A percentile compares a stretch with the other conserved stretches of the same genome.
These are phyloP conservation scores for Glaucomys volans DNA, from an alignment of 2,113 vertebrate genomes.

Conservation along the genomic window DNA sequence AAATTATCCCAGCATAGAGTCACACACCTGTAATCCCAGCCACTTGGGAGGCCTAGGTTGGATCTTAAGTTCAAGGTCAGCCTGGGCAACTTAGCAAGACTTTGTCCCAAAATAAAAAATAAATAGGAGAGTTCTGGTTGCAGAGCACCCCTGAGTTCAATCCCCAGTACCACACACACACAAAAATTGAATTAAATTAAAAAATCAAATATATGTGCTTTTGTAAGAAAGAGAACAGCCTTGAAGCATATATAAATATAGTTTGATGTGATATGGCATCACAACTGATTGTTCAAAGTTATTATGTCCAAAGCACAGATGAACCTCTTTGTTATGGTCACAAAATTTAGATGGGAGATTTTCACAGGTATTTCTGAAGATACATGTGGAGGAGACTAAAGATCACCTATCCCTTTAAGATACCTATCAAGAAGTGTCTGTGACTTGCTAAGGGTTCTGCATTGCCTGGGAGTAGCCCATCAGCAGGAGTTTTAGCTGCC, in stretches of 20 bases:
- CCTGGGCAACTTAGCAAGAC: no score
- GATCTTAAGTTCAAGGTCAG: no score
- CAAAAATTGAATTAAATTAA: neutral
- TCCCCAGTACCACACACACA: neutral
- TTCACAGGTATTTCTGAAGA: neutral
- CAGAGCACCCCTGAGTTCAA: neutral
- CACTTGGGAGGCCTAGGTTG: no score
- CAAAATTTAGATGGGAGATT: neutral
- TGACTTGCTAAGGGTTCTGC: neutral
- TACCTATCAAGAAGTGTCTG: neutral
- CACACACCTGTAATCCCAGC: no score
- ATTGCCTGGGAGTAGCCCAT: neutral
- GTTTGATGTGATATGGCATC: neutral
- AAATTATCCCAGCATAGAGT: no score
- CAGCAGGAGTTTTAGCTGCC: neutral
- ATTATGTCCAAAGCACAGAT: slow-evolving; percentile 27
- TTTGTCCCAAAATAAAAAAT: neutral
- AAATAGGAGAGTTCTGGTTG: neutral
- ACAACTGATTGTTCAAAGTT: slow-evolving; percentile 17
- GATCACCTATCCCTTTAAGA: neutral
- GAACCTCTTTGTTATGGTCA: neutral
- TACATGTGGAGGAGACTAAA: neutral
- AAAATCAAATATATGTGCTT: neutral
- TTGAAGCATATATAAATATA: neutral
- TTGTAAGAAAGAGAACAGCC: neutral